phyloP scores from a whole-genome alignment of 2,888 invertebrate species.

The Gryllus longicercus region DNA sequence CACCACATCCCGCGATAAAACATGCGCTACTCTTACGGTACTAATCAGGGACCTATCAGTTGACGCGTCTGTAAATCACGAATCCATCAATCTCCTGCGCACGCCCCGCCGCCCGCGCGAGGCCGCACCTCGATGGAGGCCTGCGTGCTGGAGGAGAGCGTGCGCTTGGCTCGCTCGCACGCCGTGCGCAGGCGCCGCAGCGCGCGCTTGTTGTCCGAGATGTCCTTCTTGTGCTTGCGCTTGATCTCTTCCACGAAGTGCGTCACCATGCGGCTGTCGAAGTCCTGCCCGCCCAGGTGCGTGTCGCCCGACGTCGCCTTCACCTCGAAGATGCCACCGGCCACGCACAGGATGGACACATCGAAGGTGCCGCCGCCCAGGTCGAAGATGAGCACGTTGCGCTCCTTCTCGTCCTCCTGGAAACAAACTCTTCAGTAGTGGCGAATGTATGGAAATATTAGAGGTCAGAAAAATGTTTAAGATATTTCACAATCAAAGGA shows the following conservation, averaged over 20 bases:
- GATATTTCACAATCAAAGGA: no score
- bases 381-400: slow-evolving; percentile 49
- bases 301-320: slow-evolving; percentile 56
- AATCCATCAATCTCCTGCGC: no score
- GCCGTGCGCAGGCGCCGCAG: slow-evolving; percentile 60
- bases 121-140: slow-evolving; percentile 57
- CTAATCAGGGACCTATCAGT: no score
- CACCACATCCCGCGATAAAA: no score
- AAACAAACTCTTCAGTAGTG: slow-evolving; percentile 25
- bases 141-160: slow-evolving; percentile 55
- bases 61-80: no score
- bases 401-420: slow-evolving; percentile 39
- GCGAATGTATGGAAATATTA: no score
- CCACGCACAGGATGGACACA: slow-evolving; percentile 58
- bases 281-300: slow-evolving; percentile 52
- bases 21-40: no score
- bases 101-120: slow-evolving; percentile 45
- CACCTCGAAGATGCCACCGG: slow-evolving; percentile 60
- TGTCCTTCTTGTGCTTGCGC: slow-evolving; percentile 54
- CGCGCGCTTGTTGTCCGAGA: slow-evolving; percentile 51
- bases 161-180: slow-evolving; percentile 61
- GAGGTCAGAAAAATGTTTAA: no score
- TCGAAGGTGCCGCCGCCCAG: slow-evolving; percentile 54
- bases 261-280: slow-evolving; percentile 54
- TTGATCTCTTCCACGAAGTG: slow-evolving; percentile 56